A percentile compares a stretch with the other conserved stretches of the same genome.
Evolutionary conservation across 2,113 vertebrate genomes (phyloP).

Genomic region (Saimiri boliviensis): DNA sequence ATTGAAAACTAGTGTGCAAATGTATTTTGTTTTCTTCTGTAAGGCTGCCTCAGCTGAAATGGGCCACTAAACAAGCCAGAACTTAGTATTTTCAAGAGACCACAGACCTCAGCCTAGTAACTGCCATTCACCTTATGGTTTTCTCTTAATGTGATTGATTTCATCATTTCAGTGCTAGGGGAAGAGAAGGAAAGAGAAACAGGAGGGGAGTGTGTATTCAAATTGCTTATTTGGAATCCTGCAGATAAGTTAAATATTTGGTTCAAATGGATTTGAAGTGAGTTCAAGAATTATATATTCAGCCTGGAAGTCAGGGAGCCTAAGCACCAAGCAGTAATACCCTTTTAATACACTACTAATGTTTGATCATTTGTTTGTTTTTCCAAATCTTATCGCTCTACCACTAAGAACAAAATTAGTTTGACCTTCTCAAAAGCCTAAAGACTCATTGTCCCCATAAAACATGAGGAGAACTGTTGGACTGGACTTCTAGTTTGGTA

Average conservation of each 20-base stretch:
- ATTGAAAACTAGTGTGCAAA: slow-evolving; percentile 18
- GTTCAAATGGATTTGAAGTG: slow-evolving; percentile 32
- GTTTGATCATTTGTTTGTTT: slow-evolving; percentile 49
- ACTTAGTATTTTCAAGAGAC: neutral
- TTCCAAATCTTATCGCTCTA: slow-evolving; percentile 50
- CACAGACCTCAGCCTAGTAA: neutral
- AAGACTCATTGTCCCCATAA: slow-evolving; percentile 2
- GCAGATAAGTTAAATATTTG: slow-evolving; percentile 30
- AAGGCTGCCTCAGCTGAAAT: neutral
- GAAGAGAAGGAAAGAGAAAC: slow-evolving; percentile 27
- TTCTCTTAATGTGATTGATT: slow-evolving; percentile 31
- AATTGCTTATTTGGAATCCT: slow-evolving; percentile 11
- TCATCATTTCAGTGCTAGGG: neutral
- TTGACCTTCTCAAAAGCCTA: slow-evolving; percentile 55
- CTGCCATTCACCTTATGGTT: neutral
- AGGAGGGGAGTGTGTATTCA: neutral
- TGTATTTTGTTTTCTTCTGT: neutral
- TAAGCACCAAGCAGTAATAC: slow-evolving; percentile 26
- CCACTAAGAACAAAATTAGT: slow-evolving; percentile 59
- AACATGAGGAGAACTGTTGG: neutral
- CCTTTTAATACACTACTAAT: slow-evolving; percentile 44
- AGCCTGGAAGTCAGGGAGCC: neutral
- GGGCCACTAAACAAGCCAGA: neutral
- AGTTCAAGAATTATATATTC: slow-evolving; percentile 35
- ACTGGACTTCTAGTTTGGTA: slow-evolving; percentile 35